phyloP scores from a whole-genome alignment of 1,140 invertebrate species.

The Tribolium castaneum region DNA sequence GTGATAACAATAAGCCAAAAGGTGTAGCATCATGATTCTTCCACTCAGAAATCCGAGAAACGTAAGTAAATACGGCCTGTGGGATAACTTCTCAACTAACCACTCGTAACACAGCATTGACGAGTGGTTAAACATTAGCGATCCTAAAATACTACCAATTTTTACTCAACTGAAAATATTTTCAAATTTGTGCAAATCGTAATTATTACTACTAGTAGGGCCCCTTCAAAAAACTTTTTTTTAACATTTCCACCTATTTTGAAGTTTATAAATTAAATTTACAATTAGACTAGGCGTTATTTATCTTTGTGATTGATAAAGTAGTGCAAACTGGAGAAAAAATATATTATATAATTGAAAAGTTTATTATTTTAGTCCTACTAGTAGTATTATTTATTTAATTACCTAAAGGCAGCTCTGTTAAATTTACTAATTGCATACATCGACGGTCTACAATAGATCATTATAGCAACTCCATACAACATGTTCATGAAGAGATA shows the following conservation, averaged over 20 bases:
- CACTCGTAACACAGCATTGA: slow-evolving; percentile 55
- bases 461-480: slow-evolving; percentile 58
- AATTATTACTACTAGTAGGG: neutral
- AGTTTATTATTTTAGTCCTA: no score
- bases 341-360: no score
- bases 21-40: slow-evolving; percentile 58
- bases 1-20: slow-evolving; percentile 59
- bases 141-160: slow-evolving; percentile 55
- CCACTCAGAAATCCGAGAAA: slow-evolving; percentile 56
- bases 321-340: no score
- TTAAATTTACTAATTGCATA: slow-evolving; percentile 49
- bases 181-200: neutral
- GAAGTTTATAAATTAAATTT: no score
- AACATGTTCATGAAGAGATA: slow-evolving; percentile 59
- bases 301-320: no score
- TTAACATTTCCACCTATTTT: no score
- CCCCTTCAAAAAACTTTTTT: no score
- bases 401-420: slow-evolving; percentile 56
- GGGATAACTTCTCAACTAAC: slow-evolving; percentile 44
- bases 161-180: neutral
- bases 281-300: no score
- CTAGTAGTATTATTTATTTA: neutral
- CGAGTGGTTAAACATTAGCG: slow-evolving; percentile 58
- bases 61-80: slow-evolving; percentile 46
- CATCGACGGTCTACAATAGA: slow-evolving; percentile 56